phyloP scores from a whole-genome alignment of 2,113 vertebrate genomes.

The Delphinapterus leucas region DNA sequence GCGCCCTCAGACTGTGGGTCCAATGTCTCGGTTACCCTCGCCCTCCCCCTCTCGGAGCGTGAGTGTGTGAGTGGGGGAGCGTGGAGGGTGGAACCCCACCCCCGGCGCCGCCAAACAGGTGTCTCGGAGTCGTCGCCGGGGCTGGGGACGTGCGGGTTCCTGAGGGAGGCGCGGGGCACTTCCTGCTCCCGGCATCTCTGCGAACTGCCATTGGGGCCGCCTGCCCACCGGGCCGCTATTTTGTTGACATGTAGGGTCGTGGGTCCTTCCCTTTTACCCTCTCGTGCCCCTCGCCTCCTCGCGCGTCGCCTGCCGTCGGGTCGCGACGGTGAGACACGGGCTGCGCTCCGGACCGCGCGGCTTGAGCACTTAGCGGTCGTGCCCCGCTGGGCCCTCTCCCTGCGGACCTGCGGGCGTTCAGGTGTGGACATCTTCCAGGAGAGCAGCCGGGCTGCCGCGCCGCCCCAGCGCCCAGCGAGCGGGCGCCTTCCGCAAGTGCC shows the following conservation, averaged over 20 bases:
- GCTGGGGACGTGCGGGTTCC: not conserved
- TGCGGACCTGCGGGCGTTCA: not conserved
- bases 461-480: not conserved
- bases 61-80: not conserved
- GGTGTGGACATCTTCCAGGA: not conserved
- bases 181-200: not conserved
- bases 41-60: not conserved
- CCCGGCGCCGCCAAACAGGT: constrained; percentile 46
- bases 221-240: not conserved
- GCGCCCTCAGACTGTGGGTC: constrained; percentile 36
- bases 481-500: not conserved
- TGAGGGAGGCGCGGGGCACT: not conserved
- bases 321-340: not conserved
- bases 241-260: not conserved
- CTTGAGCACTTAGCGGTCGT: not conserved
- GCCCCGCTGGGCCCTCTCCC: not conserved
- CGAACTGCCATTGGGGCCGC: not conserved
- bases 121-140: not conserved
- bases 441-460: not conserved
- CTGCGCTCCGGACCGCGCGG: not conserved
- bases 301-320: not conserved
- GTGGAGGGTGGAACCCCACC: not conserved
- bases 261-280: not conserved
- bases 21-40: not conserved
- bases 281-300: not conserved